Evolutionary conservation across 2,888 invertebrate species (phyloP).

Genomic region (Rhingia campestris): DNA sequence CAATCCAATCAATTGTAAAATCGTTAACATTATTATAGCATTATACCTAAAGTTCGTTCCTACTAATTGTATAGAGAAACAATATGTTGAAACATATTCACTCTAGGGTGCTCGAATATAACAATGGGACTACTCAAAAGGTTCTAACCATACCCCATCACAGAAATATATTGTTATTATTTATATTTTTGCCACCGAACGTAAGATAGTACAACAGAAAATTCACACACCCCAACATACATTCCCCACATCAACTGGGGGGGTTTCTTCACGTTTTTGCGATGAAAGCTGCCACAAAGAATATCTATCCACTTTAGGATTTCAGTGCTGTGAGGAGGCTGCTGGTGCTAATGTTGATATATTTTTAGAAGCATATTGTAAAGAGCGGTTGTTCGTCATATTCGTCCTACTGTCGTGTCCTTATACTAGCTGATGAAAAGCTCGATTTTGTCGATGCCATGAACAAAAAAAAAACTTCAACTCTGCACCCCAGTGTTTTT

Average conservation of each 20-base stretch:
- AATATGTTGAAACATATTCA: no score
- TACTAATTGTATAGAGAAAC: no score
- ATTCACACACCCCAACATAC: conserved; percentile 5
- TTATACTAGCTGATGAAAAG: conserved; percentile 26
- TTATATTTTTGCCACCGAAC: conserved; percentile 38
- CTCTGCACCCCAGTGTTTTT: conserved; percentile 37
- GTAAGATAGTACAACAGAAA: neutral
- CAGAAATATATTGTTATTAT: conserved; percentile 38
- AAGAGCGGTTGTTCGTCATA: conserved; percentile 39
- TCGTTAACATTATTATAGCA: no score
- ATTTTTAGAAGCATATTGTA: conserved; percentile 66
- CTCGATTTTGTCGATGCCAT: conserved; percentile 40
- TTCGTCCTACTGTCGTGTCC: conserved; percentile 24
- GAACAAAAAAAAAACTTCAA: conserved; percentile 42
- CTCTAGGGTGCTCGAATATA: conserved; percentile 14
- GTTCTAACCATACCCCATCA: neutral
- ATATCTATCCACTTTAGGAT: conserved; percentile 45
- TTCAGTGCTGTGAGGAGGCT: conserved; percentile 21
- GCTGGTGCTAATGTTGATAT: conserved; percentile 33
- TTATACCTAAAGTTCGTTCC: no score
- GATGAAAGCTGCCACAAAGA: conserved; percentile 53
- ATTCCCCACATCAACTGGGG: neutral
- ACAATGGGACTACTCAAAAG: conserved; percentile 20
- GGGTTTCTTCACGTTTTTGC: conserved; percentile 11
- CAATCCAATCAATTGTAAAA: no score